Evolutionary conservation across 2,888 invertebrate species (phyloP).

Genomic region (Amphiduros pacificus): DNA sequence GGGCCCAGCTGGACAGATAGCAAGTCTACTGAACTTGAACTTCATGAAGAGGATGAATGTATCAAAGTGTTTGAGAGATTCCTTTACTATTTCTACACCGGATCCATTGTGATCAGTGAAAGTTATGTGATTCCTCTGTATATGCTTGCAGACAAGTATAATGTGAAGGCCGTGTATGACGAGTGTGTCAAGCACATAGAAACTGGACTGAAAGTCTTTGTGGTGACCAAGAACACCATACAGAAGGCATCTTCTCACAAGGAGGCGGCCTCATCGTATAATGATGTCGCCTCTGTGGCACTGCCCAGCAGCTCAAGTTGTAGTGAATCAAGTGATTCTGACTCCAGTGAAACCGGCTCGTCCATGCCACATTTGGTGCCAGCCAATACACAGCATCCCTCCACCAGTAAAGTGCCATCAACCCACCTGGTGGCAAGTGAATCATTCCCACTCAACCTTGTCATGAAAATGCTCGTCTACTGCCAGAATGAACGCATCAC

Average conservation of each 20-base stretch:
- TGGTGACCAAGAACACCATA: constrained; percentile 14
- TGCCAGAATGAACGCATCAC: constrained; percentile 25
- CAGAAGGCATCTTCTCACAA: not conserved
- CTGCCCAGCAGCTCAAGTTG: no score
- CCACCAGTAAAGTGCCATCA: constrained; percentile 2
- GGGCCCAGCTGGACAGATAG: constrained; percentile 25
- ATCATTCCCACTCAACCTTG: constrained; percentile 26
- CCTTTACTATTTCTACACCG: constrained; percentile 55
- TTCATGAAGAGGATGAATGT: constrained; percentile 48
- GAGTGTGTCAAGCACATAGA: constrained; percentile 43
- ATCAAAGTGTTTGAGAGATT: constrained; percentile 50
- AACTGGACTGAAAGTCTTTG: constrained; percentile 30
- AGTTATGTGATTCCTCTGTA: constrained; percentile 52
- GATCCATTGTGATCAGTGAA: constrained; percentile 50
- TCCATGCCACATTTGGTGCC: no score
- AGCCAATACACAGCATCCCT: not conserved
- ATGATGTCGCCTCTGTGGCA: not conserved
- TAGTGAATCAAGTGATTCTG: no score
- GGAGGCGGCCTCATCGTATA: not conserved
- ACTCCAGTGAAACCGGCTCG: not conserved
- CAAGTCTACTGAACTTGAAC: constrained; percentile 5
- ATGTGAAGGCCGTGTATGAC: constrained; percentile 42
- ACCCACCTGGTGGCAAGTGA: constrained; percentile 28
- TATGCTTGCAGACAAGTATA: constrained; percentile 51
- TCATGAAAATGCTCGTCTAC: constrained; percentile 26